Conservation (phyloP, 2,797 vertebrate species). For the Onychomys arenicola region DNA sequence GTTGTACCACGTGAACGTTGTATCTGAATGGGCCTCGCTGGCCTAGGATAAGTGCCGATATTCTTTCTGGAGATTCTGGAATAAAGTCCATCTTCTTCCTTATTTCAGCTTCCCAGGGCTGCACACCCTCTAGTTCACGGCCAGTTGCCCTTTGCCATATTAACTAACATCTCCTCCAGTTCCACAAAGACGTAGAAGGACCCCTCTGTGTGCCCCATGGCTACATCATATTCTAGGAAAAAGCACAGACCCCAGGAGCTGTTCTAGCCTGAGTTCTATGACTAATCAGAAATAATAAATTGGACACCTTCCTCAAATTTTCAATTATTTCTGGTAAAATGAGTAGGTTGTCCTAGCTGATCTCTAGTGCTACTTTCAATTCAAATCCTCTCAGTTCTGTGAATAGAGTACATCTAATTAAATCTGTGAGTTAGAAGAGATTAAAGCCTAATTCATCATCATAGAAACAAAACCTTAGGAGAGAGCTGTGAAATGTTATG, state of each 20-base stretch:
- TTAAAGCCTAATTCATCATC: slow-evolving; percentile 48
- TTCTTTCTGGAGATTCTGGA: background rate
- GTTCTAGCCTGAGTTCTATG: slow-evolving; percentile 18
- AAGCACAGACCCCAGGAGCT: background rate
- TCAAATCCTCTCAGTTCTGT: slow-evolving; percentile 30
- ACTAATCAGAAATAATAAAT: slow-evolving; percentile 50
- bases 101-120: background rate
- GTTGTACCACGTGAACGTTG: background rate
- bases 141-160: background rate
- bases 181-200: background rate
- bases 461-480: slow-evolving; percentile 17
- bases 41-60: background rate
- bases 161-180: background rate
- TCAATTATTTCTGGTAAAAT: slow-evolving; percentile 49
- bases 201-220: background rate
- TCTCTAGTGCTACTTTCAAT: background rate
- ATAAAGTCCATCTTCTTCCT: background rate
- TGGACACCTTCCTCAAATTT: slow-evolving; percentile 45
- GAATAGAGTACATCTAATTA: slow-evolving; percentile 52
- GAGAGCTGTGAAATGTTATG: background rate
- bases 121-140: background rate
- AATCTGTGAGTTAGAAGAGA: slow-evolving; percentile 54
- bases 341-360: slow-evolving; percentile 24
- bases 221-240: background rate
- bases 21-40: background rate